Evolutionary conservation across 2,113 vertebrate genomes (phyloP).

Genomic region (Melanerpes formicivorus): DNA sequence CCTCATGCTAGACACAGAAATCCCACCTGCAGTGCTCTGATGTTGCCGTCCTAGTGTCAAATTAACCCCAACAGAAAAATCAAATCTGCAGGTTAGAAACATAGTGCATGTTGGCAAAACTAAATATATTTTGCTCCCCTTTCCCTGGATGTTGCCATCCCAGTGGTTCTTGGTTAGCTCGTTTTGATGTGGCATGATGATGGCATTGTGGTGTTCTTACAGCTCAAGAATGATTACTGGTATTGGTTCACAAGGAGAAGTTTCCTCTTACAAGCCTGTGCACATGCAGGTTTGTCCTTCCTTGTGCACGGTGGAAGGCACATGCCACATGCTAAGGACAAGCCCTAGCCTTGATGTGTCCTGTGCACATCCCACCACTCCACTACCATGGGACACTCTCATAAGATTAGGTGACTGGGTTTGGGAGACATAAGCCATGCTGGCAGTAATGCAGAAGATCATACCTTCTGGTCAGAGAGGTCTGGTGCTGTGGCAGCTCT

Average conservation of each 20-base stretch:
- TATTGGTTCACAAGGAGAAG: rapidly evolving
- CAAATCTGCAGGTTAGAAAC: not conserved
- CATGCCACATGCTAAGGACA: rapidly evolving
- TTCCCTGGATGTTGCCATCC: not conserved
- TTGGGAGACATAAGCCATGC: not conserved
- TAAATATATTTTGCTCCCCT: not conserved
- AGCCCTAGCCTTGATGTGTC: rapidly evolving
- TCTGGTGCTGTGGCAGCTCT: not conserved
- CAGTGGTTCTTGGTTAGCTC: not conserved
- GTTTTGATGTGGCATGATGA: rapidly evolving
- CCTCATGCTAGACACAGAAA: not conserved
- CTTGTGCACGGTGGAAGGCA: rapidly evolving
- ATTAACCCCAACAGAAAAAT: not conserved
- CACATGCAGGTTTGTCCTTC: not conserved
- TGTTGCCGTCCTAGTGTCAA: rapidly evolving
- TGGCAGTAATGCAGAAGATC: not conserved
- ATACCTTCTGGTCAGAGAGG: not conserved
- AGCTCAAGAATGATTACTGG: rapidly evolving
- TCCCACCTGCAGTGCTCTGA: not conserved
- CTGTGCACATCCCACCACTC: rapidly evolving
- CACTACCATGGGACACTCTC: not conserved
- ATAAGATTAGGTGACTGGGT: not conserved
- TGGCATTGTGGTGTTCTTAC: rapidly evolving
- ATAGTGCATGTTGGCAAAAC: rapidly evolving
- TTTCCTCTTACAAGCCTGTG: too few relatives aligned